phyloP scores from a whole-genome alignment of 2,113 vertebrate genomes.

The Limnothrissa miodon region DNA sequence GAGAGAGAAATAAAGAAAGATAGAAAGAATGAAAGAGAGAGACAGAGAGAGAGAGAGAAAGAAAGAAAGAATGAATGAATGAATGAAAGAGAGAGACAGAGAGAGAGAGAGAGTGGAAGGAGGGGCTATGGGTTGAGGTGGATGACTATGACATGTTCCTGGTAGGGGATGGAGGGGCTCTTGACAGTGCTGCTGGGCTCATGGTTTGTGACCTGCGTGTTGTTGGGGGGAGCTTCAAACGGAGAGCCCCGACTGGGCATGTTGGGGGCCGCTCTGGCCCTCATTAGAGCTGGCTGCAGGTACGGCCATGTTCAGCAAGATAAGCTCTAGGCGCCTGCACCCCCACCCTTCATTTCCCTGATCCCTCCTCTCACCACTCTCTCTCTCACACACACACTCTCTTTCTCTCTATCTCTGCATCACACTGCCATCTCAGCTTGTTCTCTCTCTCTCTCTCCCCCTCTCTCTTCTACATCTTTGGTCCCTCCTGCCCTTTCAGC shows the following conservation, averaged over 20 bases:
- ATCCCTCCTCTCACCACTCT: not conserved
- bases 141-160: conserved; percentile 12
- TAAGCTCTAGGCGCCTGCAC: not conserved
- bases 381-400: not conserved
- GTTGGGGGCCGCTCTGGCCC: not conserved
- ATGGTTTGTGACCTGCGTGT: not conserved
- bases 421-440: too few species aligned
- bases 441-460: not conserved
- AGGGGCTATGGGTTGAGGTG: not conserved
- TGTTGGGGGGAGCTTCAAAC: conserved; percentile 23
- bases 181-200: conserved; percentile 4
- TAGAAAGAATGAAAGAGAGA: not conserved
- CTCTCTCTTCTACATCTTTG: not conserved
- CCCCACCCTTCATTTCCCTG: not conserved
- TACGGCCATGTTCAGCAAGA: conserved; percentile 11
- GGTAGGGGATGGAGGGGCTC: not conserved
- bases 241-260: not conserved
- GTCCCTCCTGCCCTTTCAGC: not conserved
- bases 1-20: conserved; percentile 14
- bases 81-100: not conserved
- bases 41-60: not conserved
- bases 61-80: not conserved
- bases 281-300: conserved; percentile 35
- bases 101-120: not conserved
- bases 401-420: not conserved